Conservation (phyloP, 35 echinoderm and acorn worm genomes). For the Ophiothrix spiculata region DNA sequence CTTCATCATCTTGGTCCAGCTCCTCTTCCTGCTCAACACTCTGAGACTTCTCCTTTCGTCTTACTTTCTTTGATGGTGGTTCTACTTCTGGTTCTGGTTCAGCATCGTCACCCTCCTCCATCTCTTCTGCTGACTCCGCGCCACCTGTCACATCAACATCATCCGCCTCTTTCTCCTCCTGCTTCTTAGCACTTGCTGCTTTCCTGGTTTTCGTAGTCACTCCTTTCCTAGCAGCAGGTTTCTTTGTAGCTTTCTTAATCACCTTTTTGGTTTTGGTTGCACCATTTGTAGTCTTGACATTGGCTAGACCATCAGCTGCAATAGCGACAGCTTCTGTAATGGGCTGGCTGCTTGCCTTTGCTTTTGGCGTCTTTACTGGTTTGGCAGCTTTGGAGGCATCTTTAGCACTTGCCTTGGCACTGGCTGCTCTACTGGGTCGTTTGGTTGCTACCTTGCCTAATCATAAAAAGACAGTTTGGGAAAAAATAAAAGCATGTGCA, state of each 20-base stretch:
- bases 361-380: neutral
- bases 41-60: constrained; percentile 1
- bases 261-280: constrained; percentile 39
- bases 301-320: neutral
- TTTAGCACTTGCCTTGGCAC: neutral
- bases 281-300: constrained; percentile 13
- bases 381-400: neutral
- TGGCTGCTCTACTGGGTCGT: neutral
- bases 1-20: neutral
- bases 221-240: constrained; percentile 9
- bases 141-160: neutral
- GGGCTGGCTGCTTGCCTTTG: neutral
- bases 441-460: neutral
- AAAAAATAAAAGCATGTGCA: neutral
- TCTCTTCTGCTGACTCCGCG: constrained; percentile 18
- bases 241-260: constrained; percentile 36
- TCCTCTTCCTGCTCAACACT: neutral
- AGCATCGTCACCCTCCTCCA: neutral
- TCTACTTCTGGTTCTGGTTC: constrained; percentile 5
- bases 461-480: neutral
- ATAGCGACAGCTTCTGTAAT: neutral
- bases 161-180: neutral
- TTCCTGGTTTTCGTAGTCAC: constrained; percentile 24
- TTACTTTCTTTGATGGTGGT: constrained; percentile 1
- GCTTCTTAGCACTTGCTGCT: neutral